Evolutionary conservation across 2,113 vertebrate species (phyloP).

Genomic region (Nibea coibor): DNA sequence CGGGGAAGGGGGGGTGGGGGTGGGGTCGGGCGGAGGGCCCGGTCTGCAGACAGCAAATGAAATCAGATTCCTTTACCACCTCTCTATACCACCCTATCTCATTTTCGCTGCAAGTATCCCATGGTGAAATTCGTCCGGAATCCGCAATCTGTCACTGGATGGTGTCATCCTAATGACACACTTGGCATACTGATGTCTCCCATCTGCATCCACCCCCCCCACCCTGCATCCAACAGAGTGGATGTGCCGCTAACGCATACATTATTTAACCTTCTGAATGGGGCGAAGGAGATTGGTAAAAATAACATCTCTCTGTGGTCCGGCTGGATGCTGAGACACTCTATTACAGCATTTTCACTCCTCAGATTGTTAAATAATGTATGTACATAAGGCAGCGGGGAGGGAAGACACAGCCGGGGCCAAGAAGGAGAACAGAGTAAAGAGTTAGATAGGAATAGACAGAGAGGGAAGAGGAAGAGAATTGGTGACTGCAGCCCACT

Average conservation of each 20-base stretch:
- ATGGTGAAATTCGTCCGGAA: conserved; percentile 54
- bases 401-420: conserved; percentile 34
- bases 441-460: conserved; percentile 40
- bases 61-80: conserved; percentile 58
- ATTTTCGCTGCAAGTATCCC: conserved; percentile 59
- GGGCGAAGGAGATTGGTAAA: conserved; percentile 65
- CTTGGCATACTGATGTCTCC: conserved; percentile 77
- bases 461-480: conserved; percentile 31
- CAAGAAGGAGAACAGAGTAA: conserved; percentile 35
- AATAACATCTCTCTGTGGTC: conserved; percentile 73
- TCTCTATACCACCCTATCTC: conserved; percentile 48
- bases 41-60: conserved; percentile 29
- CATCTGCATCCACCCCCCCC: conserved; percentile 41
- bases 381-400: conserved; percentile 57
- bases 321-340: conserved; percentile 64
- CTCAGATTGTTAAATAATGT: conserved; percentile 72
- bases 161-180: conserved; percentile 71
- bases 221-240: conserved; percentile 35
- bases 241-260: conserved; percentile 61
- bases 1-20: not conserved
- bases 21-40: not conserved
- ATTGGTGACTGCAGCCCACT: conserved; percentile 44
- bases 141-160: conserved; percentile 67
- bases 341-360: conserved; percentile 65
- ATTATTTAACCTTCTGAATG: conserved; percentile 74